Percentiles rank a stretch among this genome's conserved stretches.
phyloP scores from a whole-genome alignment of 2,888 invertebrate genomes.

The Eupithecia pulchellata region DNA sequence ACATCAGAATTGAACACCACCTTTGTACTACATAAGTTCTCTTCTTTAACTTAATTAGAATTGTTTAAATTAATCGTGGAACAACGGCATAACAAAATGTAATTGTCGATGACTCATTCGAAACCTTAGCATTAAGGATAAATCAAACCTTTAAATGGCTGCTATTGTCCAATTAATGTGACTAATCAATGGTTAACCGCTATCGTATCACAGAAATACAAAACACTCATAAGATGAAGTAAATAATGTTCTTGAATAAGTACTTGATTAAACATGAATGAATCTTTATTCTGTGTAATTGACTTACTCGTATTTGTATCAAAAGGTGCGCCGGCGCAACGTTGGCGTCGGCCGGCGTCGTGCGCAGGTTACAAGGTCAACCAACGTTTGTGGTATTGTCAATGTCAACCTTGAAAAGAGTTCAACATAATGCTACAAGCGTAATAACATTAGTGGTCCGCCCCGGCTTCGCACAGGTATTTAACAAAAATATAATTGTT shows the following conservation, averaged over 20 bases:
- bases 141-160: conserved; percentile 3
- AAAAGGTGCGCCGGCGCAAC: conserved; percentile 51
- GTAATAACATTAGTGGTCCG: no score
- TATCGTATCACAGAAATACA: conserved; percentile 14
- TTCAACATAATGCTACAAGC: conserved; percentile 18
- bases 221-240: conserved; percentile 13
- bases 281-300: not conserved
- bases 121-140: conserved; percentile 15
- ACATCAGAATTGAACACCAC: not conserved
- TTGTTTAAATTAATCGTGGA: not conserved
- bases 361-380: conserved; percentile 56
- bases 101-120: conserved; percentile 26
- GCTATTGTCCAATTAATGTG: conserved; percentile 31
- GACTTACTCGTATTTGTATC: conserved; percentile 35
- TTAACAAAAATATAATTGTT: no score
- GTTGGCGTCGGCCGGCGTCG: not conserved
- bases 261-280: conserved; percentile 2
- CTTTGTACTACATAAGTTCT: not conserved
- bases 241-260: not conserved
- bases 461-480: no score
- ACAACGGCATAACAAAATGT: not conserved
- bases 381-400: conserved; percentile 53
- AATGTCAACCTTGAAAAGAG: conserved; percentile 55
- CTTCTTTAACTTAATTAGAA: not conserved
- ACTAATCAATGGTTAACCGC: conserved; percentile 27